phyloP scores from a whole-genome alignment of 1,140 invertebrate species.

The Ceratina japonica region DNA sequence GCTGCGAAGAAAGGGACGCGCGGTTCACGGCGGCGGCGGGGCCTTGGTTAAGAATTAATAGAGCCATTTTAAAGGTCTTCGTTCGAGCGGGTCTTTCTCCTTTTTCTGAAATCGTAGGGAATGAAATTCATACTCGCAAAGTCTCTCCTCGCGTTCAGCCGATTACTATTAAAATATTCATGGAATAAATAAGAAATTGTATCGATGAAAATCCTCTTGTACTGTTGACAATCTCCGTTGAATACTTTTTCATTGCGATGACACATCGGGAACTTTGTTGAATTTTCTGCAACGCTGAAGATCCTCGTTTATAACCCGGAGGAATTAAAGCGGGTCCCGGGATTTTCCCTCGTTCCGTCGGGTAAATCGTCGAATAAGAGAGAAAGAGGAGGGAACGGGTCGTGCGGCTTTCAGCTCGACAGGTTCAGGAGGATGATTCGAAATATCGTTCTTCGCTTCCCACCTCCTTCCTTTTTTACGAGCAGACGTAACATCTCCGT shows the following conservation, averaged over 20 bases:
- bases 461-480: conserved; percentile 17
- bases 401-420: conserved; percentile 1
- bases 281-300: not conserved
- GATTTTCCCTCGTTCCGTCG: not conserved
- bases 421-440: conserved; percentile 9
- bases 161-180: no score
- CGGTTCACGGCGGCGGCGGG: no score
- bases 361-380: conserved; percentile 2
- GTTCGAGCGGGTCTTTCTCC: no score
- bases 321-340: not conserved
- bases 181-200: no score
- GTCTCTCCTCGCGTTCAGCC: no score
- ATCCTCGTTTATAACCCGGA: not conserved
- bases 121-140: no score
- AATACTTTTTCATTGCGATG: no score
- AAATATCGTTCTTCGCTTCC: conserved; percentile 15
- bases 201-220: no score
- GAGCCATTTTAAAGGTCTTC: no score
- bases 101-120: no score
- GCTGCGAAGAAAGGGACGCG: not conserved
- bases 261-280: no score
- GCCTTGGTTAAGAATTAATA: no score
- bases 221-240: not conserved
- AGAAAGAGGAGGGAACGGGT: not conserved
- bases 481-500: conserved; percentile 18